Percentiles rank a stretch among this genome's conserved stretches.
phyloP scores from a whole-genome alignment of 1,140 invertebrate genomes.

The Lepidostoma basale region DNA sequence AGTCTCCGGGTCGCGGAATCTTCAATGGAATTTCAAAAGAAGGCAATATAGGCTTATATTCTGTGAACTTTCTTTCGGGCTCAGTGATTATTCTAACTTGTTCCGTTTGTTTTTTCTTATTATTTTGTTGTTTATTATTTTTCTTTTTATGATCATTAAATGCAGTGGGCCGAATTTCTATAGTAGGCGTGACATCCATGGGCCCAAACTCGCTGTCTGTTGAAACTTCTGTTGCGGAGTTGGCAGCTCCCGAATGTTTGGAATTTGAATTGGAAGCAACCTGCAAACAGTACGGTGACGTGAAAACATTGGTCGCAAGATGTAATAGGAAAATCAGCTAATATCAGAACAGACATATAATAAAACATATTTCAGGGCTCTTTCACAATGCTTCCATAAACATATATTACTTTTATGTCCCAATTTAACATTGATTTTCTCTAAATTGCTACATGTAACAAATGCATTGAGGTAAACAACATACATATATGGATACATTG shows the following conservation, averaged over 20 bases:
- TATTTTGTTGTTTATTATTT: conserved; percentile 24
- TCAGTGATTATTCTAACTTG: conserved; percentile 7
- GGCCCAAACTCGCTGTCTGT: conserved; percentile 85
- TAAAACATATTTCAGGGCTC: no score
- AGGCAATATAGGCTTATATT: conserved; percentile 22
- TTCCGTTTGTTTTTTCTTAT: conserved; percentile 32
- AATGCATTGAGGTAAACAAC: no score
- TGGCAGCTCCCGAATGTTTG: conserved; percentile 72
- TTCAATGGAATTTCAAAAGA: conserved; percentile 44
- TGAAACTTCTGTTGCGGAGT: conserved; percentile 88
- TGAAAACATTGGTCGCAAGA: no score
- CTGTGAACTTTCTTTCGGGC: not conserved
- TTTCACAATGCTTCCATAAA: no score
- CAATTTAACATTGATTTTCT: no score
- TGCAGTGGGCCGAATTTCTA: conserved; percentile 69
- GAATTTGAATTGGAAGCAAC: conserved; percentile 75
- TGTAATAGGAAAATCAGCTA: no score
- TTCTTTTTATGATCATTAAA: conserved; percentile 62
- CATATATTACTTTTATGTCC: no score
- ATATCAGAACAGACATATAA: no score
- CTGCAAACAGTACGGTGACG: no score
- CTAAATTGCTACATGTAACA: no score
- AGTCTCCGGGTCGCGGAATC: conserved; percentile 70
- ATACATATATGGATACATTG: no score
- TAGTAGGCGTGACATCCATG: conserved; percentile 62